phyloP scores from a whole-genome alignment of 2,797 vertebrate genomes.

The Mus minutoides region DNA sequence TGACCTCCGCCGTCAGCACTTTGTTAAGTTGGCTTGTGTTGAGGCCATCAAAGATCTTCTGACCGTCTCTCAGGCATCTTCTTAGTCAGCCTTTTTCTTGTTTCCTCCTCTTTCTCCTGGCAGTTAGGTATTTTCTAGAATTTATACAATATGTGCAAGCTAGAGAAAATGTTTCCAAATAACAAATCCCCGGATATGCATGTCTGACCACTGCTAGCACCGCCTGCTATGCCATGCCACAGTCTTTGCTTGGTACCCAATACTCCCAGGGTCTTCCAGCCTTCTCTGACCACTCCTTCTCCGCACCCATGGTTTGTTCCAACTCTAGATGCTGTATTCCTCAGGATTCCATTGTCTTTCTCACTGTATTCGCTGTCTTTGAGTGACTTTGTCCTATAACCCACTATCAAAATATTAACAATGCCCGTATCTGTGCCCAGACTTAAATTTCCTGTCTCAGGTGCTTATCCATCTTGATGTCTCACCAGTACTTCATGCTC shows the following conservation, averaged over 20 bases:
- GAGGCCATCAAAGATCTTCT: background rate
- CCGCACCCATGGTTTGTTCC: background rate
- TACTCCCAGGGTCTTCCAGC: background rate
- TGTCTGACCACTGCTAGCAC: background rate
- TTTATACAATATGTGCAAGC: conserved; percentile 33
- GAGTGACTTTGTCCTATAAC: background rate
- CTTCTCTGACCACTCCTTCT: background rate
- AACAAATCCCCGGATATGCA: background rate
- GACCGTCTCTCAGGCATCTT: conserved; percentile 15
- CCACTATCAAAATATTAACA: conserved; percentile 7
- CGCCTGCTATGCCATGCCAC: background rate
- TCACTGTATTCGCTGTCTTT: background rate
- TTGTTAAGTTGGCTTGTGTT: background rate
- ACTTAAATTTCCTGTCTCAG: conserved; percentile 54
- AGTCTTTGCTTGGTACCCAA: background rate
- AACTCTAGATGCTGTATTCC: background rate
- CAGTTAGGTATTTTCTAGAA: background rate
- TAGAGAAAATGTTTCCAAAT: conserved; percentile 49
- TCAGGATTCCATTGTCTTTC: background rate
- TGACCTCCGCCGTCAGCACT: background rate
- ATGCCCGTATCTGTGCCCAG: conserved; percentile 21
- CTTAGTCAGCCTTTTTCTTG: conserved; percentile 39
- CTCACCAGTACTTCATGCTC: conserved; percentile 28
- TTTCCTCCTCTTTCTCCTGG: background rate
- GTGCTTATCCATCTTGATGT: conserved; percentile 27